A percentile compares a stretch with the other conserved stretches of the same genome.
phyloP scores from a whole-genome alignment of 2,888 invertebrate genomes.

The Meloe dianella region DNA sequence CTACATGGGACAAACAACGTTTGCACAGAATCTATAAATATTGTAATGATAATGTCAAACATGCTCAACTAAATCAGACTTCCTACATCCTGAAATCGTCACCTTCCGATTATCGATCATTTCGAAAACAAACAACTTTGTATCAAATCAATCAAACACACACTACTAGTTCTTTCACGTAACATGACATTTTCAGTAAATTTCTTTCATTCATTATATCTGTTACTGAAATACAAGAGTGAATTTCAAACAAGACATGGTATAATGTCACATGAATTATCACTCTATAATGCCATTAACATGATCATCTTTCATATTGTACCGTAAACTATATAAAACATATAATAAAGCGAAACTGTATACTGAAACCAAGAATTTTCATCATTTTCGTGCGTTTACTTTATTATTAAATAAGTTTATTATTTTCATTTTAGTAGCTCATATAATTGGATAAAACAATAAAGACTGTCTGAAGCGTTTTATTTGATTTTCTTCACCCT shows the following conservation, averaged over 20 bases:
- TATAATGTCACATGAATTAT: neutral
- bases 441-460: constrained; percentile 17
- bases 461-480: neutral
- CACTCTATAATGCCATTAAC: neutral
- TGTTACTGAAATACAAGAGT: neutral
- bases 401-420: constrained; percentile 18
- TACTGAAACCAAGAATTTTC: constrained; percentile 15
- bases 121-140: neutral
- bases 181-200: too few species aligned
- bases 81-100: neutral
- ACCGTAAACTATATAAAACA: neutral
- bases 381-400: constrained; percentile 16
- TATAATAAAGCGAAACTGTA: neutral
- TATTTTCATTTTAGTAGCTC: constrained; percentile 21
- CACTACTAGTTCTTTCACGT: neutral
- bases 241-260: neutral
- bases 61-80: neutral
- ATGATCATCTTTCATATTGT: neutral
- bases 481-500: neutral
- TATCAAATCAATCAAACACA: neutral
- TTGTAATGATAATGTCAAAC: neutral
- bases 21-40: neutral
- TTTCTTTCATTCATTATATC: neutral
- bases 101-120: neutral
- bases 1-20: neutral